Evolutionary conservation across 2,888 invertebrate genomes (phyloP).

Genomic region (Cremastinae sp.): DNA sequence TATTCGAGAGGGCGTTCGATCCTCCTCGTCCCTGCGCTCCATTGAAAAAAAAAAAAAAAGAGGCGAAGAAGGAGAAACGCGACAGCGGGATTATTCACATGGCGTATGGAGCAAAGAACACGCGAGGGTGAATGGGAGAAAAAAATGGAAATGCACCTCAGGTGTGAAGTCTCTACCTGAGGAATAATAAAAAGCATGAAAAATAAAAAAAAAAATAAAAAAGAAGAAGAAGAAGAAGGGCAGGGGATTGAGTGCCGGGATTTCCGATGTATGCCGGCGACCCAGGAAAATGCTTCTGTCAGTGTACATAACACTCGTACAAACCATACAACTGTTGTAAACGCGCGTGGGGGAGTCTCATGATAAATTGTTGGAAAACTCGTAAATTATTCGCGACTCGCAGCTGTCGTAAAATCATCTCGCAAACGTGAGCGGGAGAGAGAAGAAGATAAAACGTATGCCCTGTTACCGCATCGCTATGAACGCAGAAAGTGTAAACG

Average conservation of each 20-base stretch:
- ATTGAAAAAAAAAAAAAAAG: background rate
- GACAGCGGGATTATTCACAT: background rate
- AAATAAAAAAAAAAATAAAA: too few species aligned
- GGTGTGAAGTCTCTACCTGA: slow-evolving; percentile 37
- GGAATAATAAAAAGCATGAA: too few species aligned
- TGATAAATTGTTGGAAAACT: slow-evolving; percentile 56
- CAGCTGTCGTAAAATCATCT: slow-evolving; percentile 63
- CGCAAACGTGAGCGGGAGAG: slow-evolving; percentile 51
- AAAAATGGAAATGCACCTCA: slow-evolving; percentile 34
- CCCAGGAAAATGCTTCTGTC: slow-evolving; percentile 24
- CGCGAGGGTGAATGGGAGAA: background rate
- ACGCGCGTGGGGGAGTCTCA: slow-evolving; percentile 24
- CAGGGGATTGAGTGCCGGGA: slow-evolving; percentile 35
- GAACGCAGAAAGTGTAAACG: slow-evolving; percentile 47
- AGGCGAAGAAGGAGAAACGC: background rate
- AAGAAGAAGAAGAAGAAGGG: slow-evolving; percentile 16
- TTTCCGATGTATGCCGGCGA: slow-evolving; percentile 32
- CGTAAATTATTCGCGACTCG: slow-evolving; percentile 61
- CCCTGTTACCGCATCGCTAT: slow-evolving; percentile 29
- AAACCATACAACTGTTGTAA: slow-evolving; percentile 29
- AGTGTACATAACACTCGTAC: background rate
- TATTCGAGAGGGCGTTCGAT: too few species aligned
- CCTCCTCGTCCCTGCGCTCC: slow-evolving; percentile 8
- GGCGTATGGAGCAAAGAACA: background rate
- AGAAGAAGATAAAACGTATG: slow-evolving; percentile 7